Percentiles rank a stretch among this genome's conserved stretches.
phyloP scores from a whole-genome alignment of 2,113 vertebrate genomes.

The Turdus rufiventris region DNA sequence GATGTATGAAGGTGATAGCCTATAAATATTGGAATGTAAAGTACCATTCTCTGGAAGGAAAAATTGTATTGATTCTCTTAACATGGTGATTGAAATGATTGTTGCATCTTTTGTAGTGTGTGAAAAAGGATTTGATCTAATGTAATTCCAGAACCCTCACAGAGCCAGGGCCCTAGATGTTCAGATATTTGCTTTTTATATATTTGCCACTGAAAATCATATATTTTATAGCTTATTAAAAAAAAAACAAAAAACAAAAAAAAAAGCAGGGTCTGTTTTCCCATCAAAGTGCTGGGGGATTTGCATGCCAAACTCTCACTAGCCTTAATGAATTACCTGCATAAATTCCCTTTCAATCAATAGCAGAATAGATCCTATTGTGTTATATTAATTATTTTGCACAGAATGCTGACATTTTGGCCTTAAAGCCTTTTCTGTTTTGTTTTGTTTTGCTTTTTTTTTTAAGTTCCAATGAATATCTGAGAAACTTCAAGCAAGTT shows the following conservation, averaged over 20 bases:
- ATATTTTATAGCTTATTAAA: constrained; percentile 32
- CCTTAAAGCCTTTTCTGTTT: constrained; percentile 43
- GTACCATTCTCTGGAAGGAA: constrained; percentile 55
- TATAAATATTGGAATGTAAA: constrained; percentile 63
- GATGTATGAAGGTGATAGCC: constrained; percentile 68
- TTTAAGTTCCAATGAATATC: constrained; percentile 65
- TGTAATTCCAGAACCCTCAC: constrained; percentile 53
- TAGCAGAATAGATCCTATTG: constrained; percentile 66
- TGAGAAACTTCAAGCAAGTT: constrained; percentile 63
- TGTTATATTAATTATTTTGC: constrained; percentile 75
- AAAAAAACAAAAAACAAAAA: background rate
- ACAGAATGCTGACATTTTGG: constrained; percentile 61
- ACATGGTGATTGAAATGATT: constrained; percentile 66
- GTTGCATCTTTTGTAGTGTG: constrained; percentile 54
- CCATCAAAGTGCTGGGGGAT: constrained; percentile 59
- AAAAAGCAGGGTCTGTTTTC: constrained; percentile 32
- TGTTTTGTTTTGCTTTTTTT: background rate
- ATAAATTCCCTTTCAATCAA: constrained; percentile 75
- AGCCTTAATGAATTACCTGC: constrained; percentile 79
- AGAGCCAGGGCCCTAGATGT: constrained; percentile 17
- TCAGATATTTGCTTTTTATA: constrained; percentile 41
- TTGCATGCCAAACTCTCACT: constrained; percentile 66
- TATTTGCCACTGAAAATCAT: constrained; percentile 48
- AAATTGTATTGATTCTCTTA: constrained; percentile 61
- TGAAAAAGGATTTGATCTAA: constrained; percentile 66